These are phyloP conservation scores for Stichopus horrens DNA, from an alignment of 53 echinoderm and acorn worm genomes.

Conservation along the genomic window DNA sequence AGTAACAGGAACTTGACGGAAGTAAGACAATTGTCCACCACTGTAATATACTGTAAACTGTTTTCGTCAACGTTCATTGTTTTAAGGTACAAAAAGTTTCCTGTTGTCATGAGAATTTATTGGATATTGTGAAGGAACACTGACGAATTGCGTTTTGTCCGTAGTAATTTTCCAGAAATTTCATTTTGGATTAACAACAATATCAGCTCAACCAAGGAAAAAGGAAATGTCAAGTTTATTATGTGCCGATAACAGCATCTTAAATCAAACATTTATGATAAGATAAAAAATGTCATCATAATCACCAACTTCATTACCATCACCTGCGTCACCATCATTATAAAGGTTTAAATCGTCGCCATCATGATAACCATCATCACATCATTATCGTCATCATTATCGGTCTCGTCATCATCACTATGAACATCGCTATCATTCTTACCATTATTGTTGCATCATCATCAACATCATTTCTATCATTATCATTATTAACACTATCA, in stretches of 20 bases:
- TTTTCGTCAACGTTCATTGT: not conserved
- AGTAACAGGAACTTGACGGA: constrained; percentile 17
- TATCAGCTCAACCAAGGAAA: no score
- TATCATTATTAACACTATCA: constrained; percentile 9
- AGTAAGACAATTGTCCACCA: not conserved
- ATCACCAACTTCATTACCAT: no score
- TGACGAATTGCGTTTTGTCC: no score
- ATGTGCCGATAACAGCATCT: no score
- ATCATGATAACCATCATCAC: not conserved
- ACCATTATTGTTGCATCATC: constrained; percentile 20
- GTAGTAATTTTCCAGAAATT: no score
- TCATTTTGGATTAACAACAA: no score
- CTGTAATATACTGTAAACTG: not conserved
- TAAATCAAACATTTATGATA: no score
- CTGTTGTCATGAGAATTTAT: not conserved
- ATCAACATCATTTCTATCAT: not conserved
- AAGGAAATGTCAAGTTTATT: not conserved
- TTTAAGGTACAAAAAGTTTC: not conserved
- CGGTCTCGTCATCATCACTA: constrained; percentile 20
- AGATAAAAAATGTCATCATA: no score
- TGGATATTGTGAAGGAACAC: no score
- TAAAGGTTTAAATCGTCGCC: not conserved
- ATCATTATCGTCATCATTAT: constrained; percentile 4
- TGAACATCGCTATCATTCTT: constrained; percentile 16
- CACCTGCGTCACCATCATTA: no score